Percentiles rank a stretch among this genome's conserved stretches.
These are phyloP conservation scores for Charaxes varanes DNA, from an alignment of 1,140 invertebrate species.

Conservation along the genomic window DNA sequence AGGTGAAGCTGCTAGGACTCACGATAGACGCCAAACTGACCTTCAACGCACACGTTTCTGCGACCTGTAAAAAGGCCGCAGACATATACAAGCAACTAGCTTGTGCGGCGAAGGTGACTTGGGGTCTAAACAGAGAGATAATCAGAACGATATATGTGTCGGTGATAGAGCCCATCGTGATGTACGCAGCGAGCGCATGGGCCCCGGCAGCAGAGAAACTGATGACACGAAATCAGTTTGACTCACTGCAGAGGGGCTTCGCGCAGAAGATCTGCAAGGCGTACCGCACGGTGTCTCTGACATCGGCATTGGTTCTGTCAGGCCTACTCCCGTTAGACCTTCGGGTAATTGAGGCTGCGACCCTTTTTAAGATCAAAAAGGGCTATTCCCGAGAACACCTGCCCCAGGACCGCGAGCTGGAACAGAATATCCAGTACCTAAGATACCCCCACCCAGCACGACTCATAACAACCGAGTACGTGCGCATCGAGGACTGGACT, in stretches of 20 bases:
- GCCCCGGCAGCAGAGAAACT: not conserved
- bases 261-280: conserved; percentile 2
- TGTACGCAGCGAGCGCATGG: conserved; percentile 3
- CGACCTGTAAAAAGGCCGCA: conserved; percentile 1
- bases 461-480: conserved; percentile 1
- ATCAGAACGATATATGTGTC: conserved; percentile 1
- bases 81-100: conserved; percentile 9
- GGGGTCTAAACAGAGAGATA: conserved; percentile 5
- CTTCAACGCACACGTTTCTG: conserved; percentile 5
- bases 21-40: conserved; percentile 9
- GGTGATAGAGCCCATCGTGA: conserved; percentile 3
- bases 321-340: conserved; percentile 1
- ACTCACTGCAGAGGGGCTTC: not conserved
- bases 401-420: too few species aligned
- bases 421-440: too few species aligned
- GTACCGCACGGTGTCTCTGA: conserved; percentile 2
- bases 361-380: too few species aligned
- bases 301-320: not conserved
- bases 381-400: too few species aligned
- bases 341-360: not conserved
- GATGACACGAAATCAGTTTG: not conserved
- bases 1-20: conserved; percentile 10
- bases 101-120: conserved; percentile 3
- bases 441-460: not conserved
- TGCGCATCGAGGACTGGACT: not conserved